Base-by-base conservation (phyloP, 1,140 invertebrate species). In the Whitmania pigra region DNA sequence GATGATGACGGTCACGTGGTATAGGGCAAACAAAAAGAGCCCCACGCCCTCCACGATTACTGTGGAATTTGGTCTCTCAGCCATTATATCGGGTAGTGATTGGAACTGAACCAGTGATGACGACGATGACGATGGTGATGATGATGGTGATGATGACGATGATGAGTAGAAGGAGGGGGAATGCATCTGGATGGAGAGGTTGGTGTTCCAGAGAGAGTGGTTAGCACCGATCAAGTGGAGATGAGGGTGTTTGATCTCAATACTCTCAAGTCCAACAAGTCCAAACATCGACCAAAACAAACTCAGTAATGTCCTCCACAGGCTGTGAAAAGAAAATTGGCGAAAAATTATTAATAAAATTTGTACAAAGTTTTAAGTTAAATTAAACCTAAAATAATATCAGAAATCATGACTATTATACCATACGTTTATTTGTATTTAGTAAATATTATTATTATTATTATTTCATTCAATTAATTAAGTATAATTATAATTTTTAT, bases 281-380 rank as follows among this genome's bases (percentile, higher is more conserved):
- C 88, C 88, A 77, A 90, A 89, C 74, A 90, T 83, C 0, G 87
- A 87, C 88, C 88, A 90, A 78, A 90, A 90, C 40, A 89, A 82
- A 7, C 87, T 89, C 76, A 87, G 88, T 54, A 89, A 80, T 9
- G 88, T 88, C 54, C 81, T 80, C 68, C 78, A 78, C 83, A 85
- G 83, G 76, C 84, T 88, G 57, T 25, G 31, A 6, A 36, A 36
- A 6, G 31, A n/a, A n/a, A n/a, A n/a, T n/a, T n/a, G n/a, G n/a
- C n/a, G n/a, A n/a, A n/a, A n/a, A n/a, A n/a, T n/a, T n/a, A n/a
- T n/a, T n/a, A n/a, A n/a, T n/a, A n/a, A n/a, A n/a, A n/a, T 36
- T 36, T 36, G 31, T 2, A 3, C 2, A 36, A 36, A 36, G 2
- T 36, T 36, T 36, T 36, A 36, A 36, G 31, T 36, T 36, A 36